Base-by-base conservation (phyloP, 2,797 vertebrate genomes). In the Tenualosa thibaudeaui region DNA sequence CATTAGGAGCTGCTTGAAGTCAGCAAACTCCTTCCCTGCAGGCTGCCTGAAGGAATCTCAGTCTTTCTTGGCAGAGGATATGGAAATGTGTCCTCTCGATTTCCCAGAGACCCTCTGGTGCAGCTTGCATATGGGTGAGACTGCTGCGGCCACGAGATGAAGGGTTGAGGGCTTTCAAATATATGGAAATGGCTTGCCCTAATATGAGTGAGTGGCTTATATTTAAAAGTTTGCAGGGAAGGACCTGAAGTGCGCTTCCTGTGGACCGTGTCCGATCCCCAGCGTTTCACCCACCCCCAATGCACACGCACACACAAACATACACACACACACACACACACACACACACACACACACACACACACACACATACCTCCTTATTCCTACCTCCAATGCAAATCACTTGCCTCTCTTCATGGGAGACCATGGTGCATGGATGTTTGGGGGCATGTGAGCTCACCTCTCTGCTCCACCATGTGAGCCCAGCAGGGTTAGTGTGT, bases 1-100 rank as follows among this genome's bases (percentile, higher is more conserved):
- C 86, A 90, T 86, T 83, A 90, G 84, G 84, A 88, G 83, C 82
- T 75, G 62, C 81, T 82, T 88, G 86, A 65, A 83, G 82, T 56
- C 56, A 24, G 82, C 82, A 40, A 83, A 86, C 75, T 22, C 86
- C 85, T 89, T 84, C 86, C 89, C 83, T 58, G 49, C 83, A 83
- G 75, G 90, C 90, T 83, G 85, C 85, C 90, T 88, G 54, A 87
- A 88, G 86, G 86, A 81, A 82, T 89, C 88, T 89, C n/a, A 71
- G 89, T 87, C 10, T 86, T 85, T 84, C 89, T 54, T 26, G 65
- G 82, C 60, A 49, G 49, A 24, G 31, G 43, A 86, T 37, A 46
- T 60, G 3, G 60, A 84, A 90, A 88, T 85, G 51, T 53, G 86
- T 65, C 46, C 22, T 17, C 84, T 88, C 90, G 84, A 89, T 90